phyloP scores from a whole-genome alignment of 2,888 invertebrate genomes.

The Ganaspis brasiliensis region DNA sequence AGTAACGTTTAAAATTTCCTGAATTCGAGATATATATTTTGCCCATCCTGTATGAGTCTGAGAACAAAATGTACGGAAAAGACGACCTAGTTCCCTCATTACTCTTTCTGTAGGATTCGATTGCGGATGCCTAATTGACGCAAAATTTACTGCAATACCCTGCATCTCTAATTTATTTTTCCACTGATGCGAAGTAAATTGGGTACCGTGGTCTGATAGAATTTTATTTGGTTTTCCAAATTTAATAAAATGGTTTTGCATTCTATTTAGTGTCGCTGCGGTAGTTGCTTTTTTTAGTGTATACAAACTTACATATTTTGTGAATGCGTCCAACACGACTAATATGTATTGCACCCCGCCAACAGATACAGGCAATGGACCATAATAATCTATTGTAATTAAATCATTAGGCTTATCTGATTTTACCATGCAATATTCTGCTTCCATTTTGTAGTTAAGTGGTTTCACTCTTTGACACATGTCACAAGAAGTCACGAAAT shows the following conservation, averaged over 20 bases:
- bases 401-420: slow-evolving; percentile 12
- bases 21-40: slow-evolving; percentile 1
- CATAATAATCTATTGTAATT: slow-evolving; percentile 10
- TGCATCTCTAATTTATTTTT: slow-evolving; percentile 41
- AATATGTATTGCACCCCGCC: slow-evolving; percentile 64
- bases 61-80: slow-evolving; percentile 50
- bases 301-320: slow-evolving; percentile 48
- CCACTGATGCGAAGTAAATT: slow-evolving; percentile 19
- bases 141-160: neutral
- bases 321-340: neutral
- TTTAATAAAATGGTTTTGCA: neutral
- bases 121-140: slow-evolving; percentile 58
- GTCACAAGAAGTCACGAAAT: neutral
- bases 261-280: slow-evolving; percentile 45
- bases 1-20: slow-evolving; percentile 31
- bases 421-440: neutral
- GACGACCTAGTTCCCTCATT: slow-evolving; percentile 61
- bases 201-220: no score
- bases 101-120: slow-evolving; percentile 63
- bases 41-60: slow-evolving; percentile 53
- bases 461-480: neutral
- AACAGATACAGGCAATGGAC: neutral
- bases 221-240: slow-evolving; percentile 36
- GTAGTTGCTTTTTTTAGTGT: slow-evolving; percentile 62
- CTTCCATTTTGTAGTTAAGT: slow-evolving; percentile 4